Evolutionary conservation across 1,140 invertebrate species (phyloP).

Genomic region (Tetramorium parvispinum): DNA sequence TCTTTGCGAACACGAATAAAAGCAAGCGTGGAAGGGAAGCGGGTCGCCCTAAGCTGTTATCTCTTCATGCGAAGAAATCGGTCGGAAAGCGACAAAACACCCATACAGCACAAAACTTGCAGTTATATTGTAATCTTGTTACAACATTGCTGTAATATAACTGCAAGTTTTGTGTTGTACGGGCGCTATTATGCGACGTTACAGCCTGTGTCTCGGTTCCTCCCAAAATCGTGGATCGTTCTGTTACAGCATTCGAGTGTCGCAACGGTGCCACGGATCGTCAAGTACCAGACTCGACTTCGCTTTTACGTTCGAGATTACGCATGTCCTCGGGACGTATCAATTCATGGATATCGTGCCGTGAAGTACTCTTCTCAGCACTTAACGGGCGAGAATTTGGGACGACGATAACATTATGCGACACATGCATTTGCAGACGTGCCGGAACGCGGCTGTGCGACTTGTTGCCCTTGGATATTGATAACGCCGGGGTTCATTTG

Average conservation of each 20-base stretch:
- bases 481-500: not conserved
- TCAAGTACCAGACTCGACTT: not conserved
- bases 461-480: not conserved
- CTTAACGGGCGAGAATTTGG: conserved; percentile 32
- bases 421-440: not conserved
- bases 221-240: conserved; percentile 42
- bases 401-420: conserved; percentile 27
- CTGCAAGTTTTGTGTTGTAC: no score
- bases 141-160: no score
- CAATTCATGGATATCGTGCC: conserved; percentile 43
- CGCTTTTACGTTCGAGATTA: conserved; percentile 36
- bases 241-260: conserved; percentile 60
- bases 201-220: not conserved
- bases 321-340: not conserved
- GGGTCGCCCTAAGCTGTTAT: not conserved
- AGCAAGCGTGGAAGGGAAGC: not conserved
- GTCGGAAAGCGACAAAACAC: not conserved
- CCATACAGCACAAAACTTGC: no score
- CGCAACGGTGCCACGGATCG: conserved; percentile 47
- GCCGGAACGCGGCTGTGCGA: not conserved
- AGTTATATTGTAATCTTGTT: no score
- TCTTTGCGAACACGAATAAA: not conserved
- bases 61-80: not conserved
- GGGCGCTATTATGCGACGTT: not conserved
- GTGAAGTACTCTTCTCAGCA: conserved; percentile 5